Base-by-base conservation (phyloP, 2,113 vertebrate species). In the Eclectus roratus region DNA sequence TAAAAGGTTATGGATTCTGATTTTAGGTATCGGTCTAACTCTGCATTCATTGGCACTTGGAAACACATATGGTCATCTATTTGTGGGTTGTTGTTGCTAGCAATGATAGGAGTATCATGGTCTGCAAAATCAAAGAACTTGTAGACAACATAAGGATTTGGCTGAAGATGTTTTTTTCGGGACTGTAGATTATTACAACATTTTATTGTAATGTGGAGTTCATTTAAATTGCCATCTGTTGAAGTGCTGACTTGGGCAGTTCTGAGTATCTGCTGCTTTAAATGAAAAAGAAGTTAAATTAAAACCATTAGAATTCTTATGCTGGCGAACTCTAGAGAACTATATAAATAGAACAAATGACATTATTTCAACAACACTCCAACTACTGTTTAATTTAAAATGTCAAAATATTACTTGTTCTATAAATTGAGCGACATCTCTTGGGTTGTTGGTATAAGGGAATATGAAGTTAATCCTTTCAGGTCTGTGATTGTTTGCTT, bases 71-170 rank as follows among this genome's bases (percentile, higher is more conserved):
- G 89, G 94, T 99, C 98, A 25, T 98, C 94, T 96, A 99, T 99
- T 55, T 97, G 93, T 9, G 99, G 99, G 39, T 98, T 83, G 64
- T 85, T 96, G 96, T 96, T 97, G 96, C 97, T 98, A 14, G 97
- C 94, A 58, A 98, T 87, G 87, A 98, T 98, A 81, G 97, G n/a
- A 28, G 99, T 99, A 64, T 99, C 98, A 66, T 99, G 97, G 96
- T 99, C 98, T 27, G 98, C 96, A 92, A 99, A 99, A 96, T 98
- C 85, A 68, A 98, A 99, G 96, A 99, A 98, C 97, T 98, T 99
- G 98, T 99, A 99, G 95, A 99, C 97, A 56, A 99, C 98, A 6
- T 99, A 99, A 55, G 99, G 96, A 93, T 97, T 98, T 24, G 98
- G 99, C 86, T 97, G 98, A 28, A 64, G 50, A 50, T 94, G 80